phyloP scores from a whole-genome alignment of 2,113 vertebrate species.

The Numenius arquata region DNA sequence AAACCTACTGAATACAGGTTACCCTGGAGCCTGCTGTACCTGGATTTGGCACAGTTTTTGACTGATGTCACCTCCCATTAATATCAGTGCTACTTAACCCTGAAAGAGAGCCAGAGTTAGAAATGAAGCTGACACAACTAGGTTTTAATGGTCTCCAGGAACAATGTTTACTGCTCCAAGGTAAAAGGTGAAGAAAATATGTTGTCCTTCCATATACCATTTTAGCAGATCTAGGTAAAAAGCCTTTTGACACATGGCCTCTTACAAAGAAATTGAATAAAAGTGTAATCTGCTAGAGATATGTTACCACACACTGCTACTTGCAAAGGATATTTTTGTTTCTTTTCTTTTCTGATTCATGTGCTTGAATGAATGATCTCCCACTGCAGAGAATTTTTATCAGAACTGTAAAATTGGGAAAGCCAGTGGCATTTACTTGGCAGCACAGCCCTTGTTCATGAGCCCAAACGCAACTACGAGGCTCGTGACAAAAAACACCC shows the following conservation, averaged over 20 bases:
- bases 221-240: constrained; percentile 30
- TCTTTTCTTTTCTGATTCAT: constrained; percentile 5
- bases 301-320: background rate
- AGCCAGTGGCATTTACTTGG: background rate
- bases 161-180: constrained; percentile 23
- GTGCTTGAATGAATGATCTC: background rate
- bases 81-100: constrained; percentile 10
- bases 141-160: constrained; percentile 15
- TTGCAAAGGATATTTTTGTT: constrained; percentile 17
- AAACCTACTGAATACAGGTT: background rate
- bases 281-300: constrained; percentile 12
- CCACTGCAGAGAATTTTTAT: constrained; percentile 3
- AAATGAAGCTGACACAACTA: constrained; percentile 10
- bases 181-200: constrained; percentile 35
- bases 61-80: constrained; percentile 21
- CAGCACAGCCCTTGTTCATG: background rate
- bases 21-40: background rate
- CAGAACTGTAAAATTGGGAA: background rate
- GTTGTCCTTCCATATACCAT: constrained; percentile 23
- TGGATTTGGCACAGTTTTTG: constrained; percentile 8
- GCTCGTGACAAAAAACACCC: background rate
- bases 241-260: constrained; percentile 15
- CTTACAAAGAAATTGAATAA: constrained; percentile 32
- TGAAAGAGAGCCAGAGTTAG: background rate
- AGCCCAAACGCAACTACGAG: background rate